Base-by-base conservation (phyloP, 2,113 vertebrate species). In the Thomomys bottae region DNA sequence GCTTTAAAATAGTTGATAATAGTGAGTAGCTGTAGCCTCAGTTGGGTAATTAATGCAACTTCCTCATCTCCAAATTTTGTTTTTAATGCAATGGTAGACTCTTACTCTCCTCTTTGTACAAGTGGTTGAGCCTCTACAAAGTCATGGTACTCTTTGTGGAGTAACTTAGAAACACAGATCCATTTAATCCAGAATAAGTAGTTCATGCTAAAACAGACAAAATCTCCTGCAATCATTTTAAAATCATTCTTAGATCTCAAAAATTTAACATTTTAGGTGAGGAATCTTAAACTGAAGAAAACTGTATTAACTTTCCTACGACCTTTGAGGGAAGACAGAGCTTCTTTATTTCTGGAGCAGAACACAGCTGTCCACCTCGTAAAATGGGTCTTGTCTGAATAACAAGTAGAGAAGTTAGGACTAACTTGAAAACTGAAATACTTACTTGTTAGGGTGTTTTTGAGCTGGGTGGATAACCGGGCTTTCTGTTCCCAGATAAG, bases 181-280 rank as follows among this genome's bases (percentile, higher is more conserved):
- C 42, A 0, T 72, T 87, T 88, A 67, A 90, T 38, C 38, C n/a
- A 5, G 79, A 87, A 91, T 67, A 78, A 68, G 38, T 21, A 91
- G 23, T 80, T 90, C 38, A 32, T 45, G 30, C 17, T 77, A 71
- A 88, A 66, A 64, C 4, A 67, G 67, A 71, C 83, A 87, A 71
- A 86, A 59, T 18, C 24, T 42, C 54, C 38, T 54, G 26, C 17
- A 38, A 54, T n/a, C 45, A 21, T 82, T 88, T n/a, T 63, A 67
- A 42, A 45, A 40, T 28, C n/a, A n/a, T n/a, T 87, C 61, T 40
- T 32, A 72, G 36, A 45, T 70, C 67, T 34, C 28, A 70, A 79
- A 73, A 61, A 15, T 45, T 84, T 49, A 84, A 78, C 82, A 24
- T 28, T 67, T 71, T 0, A 82, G 42, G 45, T 67, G 26, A 86